phyloP scores from a whole-genome alignment of 1,140 invertebrate genomes.

The Zaprionus vittiger region DNA sequence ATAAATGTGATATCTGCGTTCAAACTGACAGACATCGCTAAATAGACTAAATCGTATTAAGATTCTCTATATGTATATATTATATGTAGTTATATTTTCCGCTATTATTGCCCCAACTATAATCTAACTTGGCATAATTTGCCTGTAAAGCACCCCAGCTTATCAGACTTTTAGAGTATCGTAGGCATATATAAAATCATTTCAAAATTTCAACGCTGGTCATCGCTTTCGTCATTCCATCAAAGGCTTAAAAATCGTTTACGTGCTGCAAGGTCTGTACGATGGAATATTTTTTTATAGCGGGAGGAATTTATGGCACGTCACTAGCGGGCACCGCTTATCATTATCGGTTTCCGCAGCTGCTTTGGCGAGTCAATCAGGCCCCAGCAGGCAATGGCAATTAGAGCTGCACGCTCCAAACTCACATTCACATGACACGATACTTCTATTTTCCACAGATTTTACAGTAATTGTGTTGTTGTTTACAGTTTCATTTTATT shows the following conservation, averaged over 20 bases:
- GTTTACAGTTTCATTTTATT: not conserved
- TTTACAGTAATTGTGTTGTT: conserved; percentile 1
- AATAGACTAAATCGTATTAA: no score
- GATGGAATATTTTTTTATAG: conserved; percentile 1
- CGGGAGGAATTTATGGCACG: not conserved
- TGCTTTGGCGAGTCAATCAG: conserved; percentile 19
- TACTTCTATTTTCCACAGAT: not conserved
- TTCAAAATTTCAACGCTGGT: not conserved
- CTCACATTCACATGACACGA: conserved; percentile 43
- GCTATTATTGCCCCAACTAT: no score
- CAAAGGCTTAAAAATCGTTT: not conserved
- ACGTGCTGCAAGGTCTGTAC: not conserved
- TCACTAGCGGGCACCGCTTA: conserved; percentile 6
- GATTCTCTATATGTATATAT: no score
- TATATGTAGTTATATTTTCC: no score
- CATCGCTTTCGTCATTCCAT: not conserved
- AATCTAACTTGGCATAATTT: no score
- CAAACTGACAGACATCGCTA: no score
- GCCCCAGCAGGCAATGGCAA: conserved; percentile 16
- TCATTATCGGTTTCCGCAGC: conserved; percentile 6
- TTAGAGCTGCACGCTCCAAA: conserved; percentile 24
- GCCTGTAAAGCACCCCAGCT: not conserved
- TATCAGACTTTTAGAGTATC: not conserved
- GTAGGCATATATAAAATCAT: not conserved
- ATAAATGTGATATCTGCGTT: no score